Conservation (phyloP, 2,113 vertebrate genomes). For the Amblyopsis rosae region DNA sequence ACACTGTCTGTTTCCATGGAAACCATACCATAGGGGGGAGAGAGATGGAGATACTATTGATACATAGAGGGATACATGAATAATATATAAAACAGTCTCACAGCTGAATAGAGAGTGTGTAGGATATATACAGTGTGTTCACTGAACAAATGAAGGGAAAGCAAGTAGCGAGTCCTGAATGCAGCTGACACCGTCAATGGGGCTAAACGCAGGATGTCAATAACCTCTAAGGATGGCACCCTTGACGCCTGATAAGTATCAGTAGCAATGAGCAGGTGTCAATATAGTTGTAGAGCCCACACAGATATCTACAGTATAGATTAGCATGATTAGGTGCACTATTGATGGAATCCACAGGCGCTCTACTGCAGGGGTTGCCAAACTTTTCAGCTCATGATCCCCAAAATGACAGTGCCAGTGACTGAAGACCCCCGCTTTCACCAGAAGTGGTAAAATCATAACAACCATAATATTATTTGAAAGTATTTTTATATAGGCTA, state of each 20-base stretch:
- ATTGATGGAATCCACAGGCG: slow-evolving; percentile 24
- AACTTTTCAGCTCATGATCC: no score
- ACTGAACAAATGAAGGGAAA: background rate
- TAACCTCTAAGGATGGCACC: slow-evolving; percentile 73
- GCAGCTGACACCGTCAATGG: slow-evolving; percentile 67
- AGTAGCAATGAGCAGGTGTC: slow-evolving; percentile 80
- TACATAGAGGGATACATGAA: slow-evolving; percentile 21
- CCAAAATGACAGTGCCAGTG: no score
- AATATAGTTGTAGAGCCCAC: slow-evolving; percentile 76
- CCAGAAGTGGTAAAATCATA: no score
- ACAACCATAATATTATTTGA: no score
- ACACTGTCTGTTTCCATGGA: slow-evolving; percentile 67
- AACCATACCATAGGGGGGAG: slow-evolving; percentile 67
- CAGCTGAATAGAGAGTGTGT: slow-evolving; percentile 42
- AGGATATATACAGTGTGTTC: slow-evolving; percentile 31
- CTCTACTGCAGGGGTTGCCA: background rate
- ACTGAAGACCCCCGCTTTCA: no score
- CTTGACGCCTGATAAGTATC: slow-evolving; percentile 81
- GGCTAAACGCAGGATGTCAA: slow-evolving; percentile 73
- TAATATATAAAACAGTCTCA: slow-evolving; percentile 24
- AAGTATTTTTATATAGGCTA: no score
- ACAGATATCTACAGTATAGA: slow-evolving; percentile 36
- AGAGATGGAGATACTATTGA: slow-evolving; percentile 36
- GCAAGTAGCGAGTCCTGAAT: slow-evolving; percentile 39
- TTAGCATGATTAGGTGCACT: slow-evolving; percentile 28